Percentiles rank a stretch among this genome's conserved stretches.
Evolutionary conservation across 2,113 vertebrate genomes (phyloP).

Genomic region (Prionailurus bengalensis): DNA sequence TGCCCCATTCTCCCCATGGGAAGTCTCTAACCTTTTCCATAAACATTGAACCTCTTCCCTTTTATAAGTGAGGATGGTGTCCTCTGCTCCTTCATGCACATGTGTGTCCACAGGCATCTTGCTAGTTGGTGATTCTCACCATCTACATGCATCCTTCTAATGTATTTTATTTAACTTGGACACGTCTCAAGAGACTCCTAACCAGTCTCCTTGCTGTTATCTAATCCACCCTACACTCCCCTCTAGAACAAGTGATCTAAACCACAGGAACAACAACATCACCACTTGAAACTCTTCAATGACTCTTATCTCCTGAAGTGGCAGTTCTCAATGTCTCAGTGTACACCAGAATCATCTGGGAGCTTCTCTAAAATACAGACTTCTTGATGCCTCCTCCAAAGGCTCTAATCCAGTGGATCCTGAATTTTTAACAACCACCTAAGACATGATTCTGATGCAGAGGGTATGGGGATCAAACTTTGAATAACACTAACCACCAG

Average conservation of each 20-base stretch:
- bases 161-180: not conserved
- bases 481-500: not conserved
- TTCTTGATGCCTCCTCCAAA: not conserved
- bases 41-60: not conserved
- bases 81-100: not conserved
- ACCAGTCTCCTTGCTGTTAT: not conserved
- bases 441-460: not conserved
- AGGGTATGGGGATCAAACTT: not conserved
- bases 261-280: not conserved
- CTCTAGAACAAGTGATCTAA: not conserved
- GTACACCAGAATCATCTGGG: not conserved
- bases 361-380: not conserved
- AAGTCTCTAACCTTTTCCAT: not conserved
- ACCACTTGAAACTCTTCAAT: not conserved
- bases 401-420: not conserved
- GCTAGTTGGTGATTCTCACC: not conserved
- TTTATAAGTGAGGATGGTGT: not conserved
- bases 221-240: not conserved
- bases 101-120: not conserved
- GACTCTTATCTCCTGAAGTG: not conserved
- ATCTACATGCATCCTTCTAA: not conserved
- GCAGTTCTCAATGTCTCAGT: not conserved
- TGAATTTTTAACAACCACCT: not conserved
- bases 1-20: not conserved
- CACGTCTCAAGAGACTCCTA: constrained; percentile 19